Evolutionary conservation across 2,797 vertebrate species (phyloP).

Genomic region (Sebastes oblongus): DNA sequence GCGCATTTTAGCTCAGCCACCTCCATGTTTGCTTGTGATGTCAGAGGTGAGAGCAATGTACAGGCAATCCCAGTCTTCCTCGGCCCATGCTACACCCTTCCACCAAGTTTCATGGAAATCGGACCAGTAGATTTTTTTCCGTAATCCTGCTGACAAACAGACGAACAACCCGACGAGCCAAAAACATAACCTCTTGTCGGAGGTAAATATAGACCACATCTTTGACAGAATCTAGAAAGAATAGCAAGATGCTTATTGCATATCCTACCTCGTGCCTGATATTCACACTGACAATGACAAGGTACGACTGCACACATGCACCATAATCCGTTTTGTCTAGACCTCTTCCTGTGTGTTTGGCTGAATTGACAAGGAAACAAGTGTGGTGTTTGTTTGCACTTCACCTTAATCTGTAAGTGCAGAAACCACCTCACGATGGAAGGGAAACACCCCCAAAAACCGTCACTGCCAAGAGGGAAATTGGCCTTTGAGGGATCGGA

Average conservation of each 20-base stretch:
- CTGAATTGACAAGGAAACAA: conserved; percentile 39
- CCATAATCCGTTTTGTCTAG: conserved; percentile 11
- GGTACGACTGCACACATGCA: conserved; percentile 18
- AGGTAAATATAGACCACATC: background rate
- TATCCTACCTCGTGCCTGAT: background rate
- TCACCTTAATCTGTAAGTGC: conserved; percentile 8
- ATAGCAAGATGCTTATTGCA: background rate
- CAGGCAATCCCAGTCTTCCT: background rate
- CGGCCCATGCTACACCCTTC: background rate
- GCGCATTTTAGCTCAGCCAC: background rate
- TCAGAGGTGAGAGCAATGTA: background rate
- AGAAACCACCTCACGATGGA: background rate
- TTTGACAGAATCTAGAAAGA: background rate
- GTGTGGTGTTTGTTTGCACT: conserved; percentile 22
- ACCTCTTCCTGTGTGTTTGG: conserved; percentile 49
- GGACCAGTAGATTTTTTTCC: background rate
- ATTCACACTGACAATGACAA: background rate
- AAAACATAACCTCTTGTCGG: background rate
- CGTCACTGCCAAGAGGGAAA: background rate
- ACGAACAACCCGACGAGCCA: background rate
- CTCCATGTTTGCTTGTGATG: background rate
- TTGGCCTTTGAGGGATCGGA: conserved; percentile 6
- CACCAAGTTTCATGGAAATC: background rate
- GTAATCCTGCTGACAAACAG: background rate
- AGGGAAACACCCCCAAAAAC: conserved; percentile 9